Conservation (phyloP, 2,888 invertebrate genomes). For the Erannis defoliaria region DNA sequence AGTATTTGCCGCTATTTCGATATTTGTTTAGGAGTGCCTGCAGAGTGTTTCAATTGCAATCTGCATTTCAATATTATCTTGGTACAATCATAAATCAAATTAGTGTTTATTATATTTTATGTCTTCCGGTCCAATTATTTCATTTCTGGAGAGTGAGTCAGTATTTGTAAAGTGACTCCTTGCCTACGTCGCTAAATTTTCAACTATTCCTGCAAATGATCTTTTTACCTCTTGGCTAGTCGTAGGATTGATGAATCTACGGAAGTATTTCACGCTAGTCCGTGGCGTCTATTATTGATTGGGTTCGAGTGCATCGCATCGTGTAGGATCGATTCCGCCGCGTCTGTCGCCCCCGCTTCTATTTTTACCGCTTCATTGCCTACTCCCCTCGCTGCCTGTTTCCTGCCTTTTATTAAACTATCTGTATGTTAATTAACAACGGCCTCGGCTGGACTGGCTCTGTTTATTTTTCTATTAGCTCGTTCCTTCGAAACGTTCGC, state of each 20-base stretch:
- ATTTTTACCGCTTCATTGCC: slow-evolving; percentile 87
- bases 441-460: slow-evolving; percentile 72
- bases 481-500: slow-evolving; percentile 68
- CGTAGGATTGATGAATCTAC: slow-evolving; percentile 21
- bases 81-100: too few species aligned
- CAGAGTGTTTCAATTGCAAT: too few species aligned
- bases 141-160: neutral
- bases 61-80: too few species aligned
- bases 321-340: slow-evolving; percentile 79
- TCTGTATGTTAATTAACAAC: slow-evolving; percentile 86
- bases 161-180: neutral
- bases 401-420: slow-evolving; percentile 87
- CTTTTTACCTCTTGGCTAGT: neutral
- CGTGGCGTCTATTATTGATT: slow-evolving; percentile 76
- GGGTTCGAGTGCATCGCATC: slow-evolving; percentile 75
- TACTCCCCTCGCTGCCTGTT: slow-evolving; percentile 82
- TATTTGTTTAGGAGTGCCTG: too few species aligned
- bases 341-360: slow-evolving; percentile 80
- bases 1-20: neutral
- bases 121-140: neutral
- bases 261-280: slow-evolving; percentile 34
- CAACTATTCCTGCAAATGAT: neutral
- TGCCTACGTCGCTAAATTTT: neutral
- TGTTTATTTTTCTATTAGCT: slow-evolving; percentile 82
- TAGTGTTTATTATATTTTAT: neutral